Percentiles rank a stretch among this genome's conserved stretches.
Evolutionary conservation across 2,113 vertebrate species (phyloP).

Genomic region (Poeciliopsis turrubarensis): DNA sequence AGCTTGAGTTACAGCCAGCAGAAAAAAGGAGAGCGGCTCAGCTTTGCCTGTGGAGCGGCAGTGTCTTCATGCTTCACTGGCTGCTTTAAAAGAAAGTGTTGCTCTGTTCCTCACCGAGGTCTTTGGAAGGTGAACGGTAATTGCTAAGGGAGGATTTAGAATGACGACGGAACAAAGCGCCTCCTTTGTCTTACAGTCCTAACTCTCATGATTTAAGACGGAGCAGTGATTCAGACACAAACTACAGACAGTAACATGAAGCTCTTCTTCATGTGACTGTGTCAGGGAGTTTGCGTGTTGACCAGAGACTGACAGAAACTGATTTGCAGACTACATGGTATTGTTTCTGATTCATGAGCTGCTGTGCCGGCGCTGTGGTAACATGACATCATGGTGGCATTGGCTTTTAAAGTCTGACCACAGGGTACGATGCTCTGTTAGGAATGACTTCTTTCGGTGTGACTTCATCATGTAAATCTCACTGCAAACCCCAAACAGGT

Average conservation of each 20-base stretch:
- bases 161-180: constrained; percentile 69
- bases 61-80: constrained; percentile 70
- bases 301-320: constrained; percentile 27
- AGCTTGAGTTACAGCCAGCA: constrained; percentile 23
- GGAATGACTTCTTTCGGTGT: constrained; percentile 52
- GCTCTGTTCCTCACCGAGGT: constrained; percentile 68
- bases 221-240: constrained; percentile 39
- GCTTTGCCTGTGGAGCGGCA: constrained; percentile 38
- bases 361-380: constrained; percentile 35
- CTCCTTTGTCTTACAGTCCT: constrained; percentile 69
- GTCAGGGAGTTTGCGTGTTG: constrained; percentile 36
- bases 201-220: constrained; percentile 47
- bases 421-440: constrained; percentile 45
- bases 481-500: constrained; percentile 59
- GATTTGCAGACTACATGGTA: constrained; percentile 34
- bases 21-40: constrained; percentile 32
- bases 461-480: constrained; percentile 59
- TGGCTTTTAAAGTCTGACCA: constrained; percentile 53
- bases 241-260: constrained; percentile 27
- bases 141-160: constrained; percentile 76
- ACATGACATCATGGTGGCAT: constrained; percentile 68
- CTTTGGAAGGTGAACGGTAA: constrained; percentile 78
- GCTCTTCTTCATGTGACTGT: constrained; percentile 4
- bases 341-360: constrained; percentile 55
- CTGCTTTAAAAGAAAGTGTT: constrained; percentile 65